These are phyloP conservation scores for Mesaphorura yosii DNA, from an alignment of 1,140 invertebrate species.

Conservation along the genomic window DNA sequence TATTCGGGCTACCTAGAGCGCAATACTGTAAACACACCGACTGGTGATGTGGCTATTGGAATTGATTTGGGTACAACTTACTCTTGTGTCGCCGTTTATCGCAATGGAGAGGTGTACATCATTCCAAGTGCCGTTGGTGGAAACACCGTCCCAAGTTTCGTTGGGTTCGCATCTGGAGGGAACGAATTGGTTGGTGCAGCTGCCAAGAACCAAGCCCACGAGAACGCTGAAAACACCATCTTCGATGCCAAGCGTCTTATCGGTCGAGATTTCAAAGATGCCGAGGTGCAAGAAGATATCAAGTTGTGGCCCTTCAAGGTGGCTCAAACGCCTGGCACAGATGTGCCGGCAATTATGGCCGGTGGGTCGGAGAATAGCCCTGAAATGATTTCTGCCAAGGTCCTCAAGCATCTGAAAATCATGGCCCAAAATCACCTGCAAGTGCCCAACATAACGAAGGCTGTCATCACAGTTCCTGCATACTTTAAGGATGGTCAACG, in stretches of 20 bases:
- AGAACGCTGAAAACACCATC: constrained; percentile 14
- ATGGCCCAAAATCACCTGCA: constrained; percentile 31
- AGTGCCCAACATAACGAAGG: constrained; percentile 61
- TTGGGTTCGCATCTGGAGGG: constrained; percentile 43
- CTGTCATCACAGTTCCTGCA: constrained; percentile 95
- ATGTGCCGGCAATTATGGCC: constrained; percentile 31
- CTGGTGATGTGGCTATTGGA: constrained; percentile 16
- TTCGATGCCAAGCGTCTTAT: constrained; percentile 46
- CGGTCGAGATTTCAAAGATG: constrained; percentile 43
- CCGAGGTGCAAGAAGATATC: constrained; percentile 43
- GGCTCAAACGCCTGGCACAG: not conserved
- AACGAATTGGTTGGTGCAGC: constrained; percentile 48
- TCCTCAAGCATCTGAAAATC: constrained; percentile 40
- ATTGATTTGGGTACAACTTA: constrained; percentile 25
- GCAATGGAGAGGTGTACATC: constrained; percentile 8
- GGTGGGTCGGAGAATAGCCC: constrained; percentile 39
- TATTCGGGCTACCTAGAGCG: not conserved
- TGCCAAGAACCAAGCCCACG: constrained; percentile 40
- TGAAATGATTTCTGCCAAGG: constrained; percentile 44
- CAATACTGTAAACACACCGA: constrained; percentile 3
- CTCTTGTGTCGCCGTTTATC: constrained; percentile 14
- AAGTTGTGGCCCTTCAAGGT: constrained; percentile 38
- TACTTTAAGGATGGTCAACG: constrained; percentile 97
- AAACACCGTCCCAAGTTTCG: constrained; percentile 36
- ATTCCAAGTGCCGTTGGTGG: not conserved